Evolutionary conservation across 2,888 invertebrate species (phyloP), one percentile per base, ranked within the genome.

Genomic region (Alloscopus bannaensis): DNA sequence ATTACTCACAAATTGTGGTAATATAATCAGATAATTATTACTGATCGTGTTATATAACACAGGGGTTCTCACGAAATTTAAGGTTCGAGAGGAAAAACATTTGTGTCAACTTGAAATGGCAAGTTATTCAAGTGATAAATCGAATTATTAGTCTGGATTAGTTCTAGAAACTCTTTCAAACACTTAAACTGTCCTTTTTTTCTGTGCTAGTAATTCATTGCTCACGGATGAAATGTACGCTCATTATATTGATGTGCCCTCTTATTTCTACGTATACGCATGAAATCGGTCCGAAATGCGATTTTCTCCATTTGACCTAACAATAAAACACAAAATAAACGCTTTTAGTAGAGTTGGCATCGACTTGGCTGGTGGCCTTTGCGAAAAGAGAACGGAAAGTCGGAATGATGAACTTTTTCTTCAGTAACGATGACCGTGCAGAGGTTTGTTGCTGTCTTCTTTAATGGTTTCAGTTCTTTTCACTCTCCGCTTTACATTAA

Each of bases 291-390:
- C 75, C 66, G 68, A 75, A 59, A 65, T 60, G 2, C 28, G 47
- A 42, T 22, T 47, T 18, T 28, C 59, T 18, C 62, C 57, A 16
- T 52, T 42, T 28, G 29, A 47, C 55, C 55, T 52, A 42, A 50
- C 72, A 72, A 75, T 75, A 75, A 75, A 75, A 66, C 45, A 59
- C 18, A 66, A 57, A 66, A 73, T 75, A 66, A 66, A 75, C 75
- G 60, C 75, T 68, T n/a, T n/a, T n/a, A n/a, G n/a, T n/a, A n/a
- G n/a, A n/a, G n/a, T n/a, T n/a, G n/a, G n/a, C n/a, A n/a, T n/a
- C n/a, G n/a, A n/a, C n/a, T n/a, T n/a, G n/a, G n/a, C 47, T 75
- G 66, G 75, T 31, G 47, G 68, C 31, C 68, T 68, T 65, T 62
- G 26, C 28, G 40, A 13, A 24, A 11, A 20, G 4, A 36, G 18